Evolutionary conservation across 2,113 vertebrate genomes (phyloP).

Genomic region (Progne subis): DNA sequence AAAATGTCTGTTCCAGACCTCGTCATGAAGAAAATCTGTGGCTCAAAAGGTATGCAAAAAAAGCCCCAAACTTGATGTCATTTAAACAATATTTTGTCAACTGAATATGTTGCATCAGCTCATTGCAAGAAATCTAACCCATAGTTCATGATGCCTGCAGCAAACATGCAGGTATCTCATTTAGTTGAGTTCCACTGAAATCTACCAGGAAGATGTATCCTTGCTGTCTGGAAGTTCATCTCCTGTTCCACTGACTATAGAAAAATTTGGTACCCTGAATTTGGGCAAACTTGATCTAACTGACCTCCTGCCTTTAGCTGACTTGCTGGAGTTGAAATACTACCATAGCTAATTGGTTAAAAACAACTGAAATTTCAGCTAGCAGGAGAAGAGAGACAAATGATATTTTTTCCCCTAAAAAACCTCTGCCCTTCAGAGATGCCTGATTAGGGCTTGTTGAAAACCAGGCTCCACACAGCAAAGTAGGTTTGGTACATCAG

Average conservation of each 20-base stretch:
- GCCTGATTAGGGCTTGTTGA: neutral
- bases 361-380: neutral
- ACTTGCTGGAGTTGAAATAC: neutral
- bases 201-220: neutral
- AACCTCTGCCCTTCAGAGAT: neutral
- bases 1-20: neutral
- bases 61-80: neutral
- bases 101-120: neutral
- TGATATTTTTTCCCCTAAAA: neutral
- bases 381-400: neutral
- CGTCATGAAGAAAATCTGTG: neutral
- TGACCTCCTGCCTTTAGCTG: neutral
- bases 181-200: neutral
- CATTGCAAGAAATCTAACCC: neutral
- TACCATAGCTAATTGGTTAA: neutral
- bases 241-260: neutral
- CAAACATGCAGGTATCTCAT: fast-evolving
- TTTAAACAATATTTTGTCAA: neutral
- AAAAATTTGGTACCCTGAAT: neutral
- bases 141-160: neutral
- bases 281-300: neutral
- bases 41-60: neutral
- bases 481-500: neutral
- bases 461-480: neutral
- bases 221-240: neutral